Base-by-base conservation (phyloP, 2,113 vertebrate species). In the Heterocephalus glaber region DNA sequence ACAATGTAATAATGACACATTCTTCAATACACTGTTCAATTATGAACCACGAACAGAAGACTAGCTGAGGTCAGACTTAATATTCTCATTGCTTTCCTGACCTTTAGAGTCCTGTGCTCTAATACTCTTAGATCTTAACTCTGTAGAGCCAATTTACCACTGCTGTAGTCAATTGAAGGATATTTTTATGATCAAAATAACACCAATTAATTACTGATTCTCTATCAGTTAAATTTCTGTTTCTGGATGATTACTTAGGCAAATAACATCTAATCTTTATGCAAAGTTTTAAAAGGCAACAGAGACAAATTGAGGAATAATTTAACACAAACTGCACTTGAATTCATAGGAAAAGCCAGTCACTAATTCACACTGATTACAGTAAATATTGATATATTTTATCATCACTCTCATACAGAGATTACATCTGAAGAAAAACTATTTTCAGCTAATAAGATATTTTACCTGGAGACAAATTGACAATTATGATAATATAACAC, bases 281-380 rank as follows among this genome's bases (percentile, higher is more conserved):
- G 30, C 72, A 19, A 90, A 60, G 3, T 65, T 19, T 86, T 97
- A 95, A 38, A 70, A 94, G 58, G 26, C 16, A 80, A 41, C 28
- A 35, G 44, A 41, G 77, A 26, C 83, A 94, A 86, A 94, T 85
- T 89, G 8, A 94, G 72, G 94, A 92, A 95, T 89, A 54, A 60
- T 80, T 94, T 65, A 90, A 60, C 22, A 14, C 8, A 2, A n/a
- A 2, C 47, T 49, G 14, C 77, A n/a, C 86, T 0, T 0, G 0
- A 96, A 76, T 11, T 0, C 52, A 83, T 92, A 79, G 5, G 49
- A 77, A 7, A 76, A 86, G 72, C 0, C 38, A 30, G 60, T 77
- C 54, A 54, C 3, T 86, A 44, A 5, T 35, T 94, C 85, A 28
- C 3, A 70, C 65, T 3, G 61, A 61, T 13, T 2, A 72, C 26